These are phyloP conservation scores for Dromaius novaehollandiae DNA, from an alignment of 2,113 vertebrate species.

Conservation along the genomic window DNA sequence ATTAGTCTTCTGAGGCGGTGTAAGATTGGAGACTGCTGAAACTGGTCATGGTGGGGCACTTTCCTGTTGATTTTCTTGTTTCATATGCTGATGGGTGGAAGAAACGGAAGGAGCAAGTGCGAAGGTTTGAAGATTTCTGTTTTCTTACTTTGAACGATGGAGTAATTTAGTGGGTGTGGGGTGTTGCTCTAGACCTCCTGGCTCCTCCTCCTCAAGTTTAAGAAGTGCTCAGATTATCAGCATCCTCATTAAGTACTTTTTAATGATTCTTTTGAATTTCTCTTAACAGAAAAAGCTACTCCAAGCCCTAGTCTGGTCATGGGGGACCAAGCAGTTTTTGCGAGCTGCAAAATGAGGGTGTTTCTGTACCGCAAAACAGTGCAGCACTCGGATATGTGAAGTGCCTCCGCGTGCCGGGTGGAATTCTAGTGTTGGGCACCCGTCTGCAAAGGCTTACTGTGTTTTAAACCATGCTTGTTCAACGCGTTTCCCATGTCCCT, in stretches of 20 bases:
- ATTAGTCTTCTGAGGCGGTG: fast-evolving
- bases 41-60: not conserved
- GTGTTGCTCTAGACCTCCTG: fast-evolving
- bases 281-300: not conserved
- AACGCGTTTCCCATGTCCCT: not conserved
- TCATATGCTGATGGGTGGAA: not conserved
- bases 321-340: not conserved
- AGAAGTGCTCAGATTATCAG: not conserved
- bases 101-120: not conserved
- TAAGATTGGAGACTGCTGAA: not conserved
- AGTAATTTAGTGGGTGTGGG: not conserved
- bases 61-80: not conserved
- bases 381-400: not conserved
- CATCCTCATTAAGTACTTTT: not conserved
- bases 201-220: not conserved
- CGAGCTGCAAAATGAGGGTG: not conserved
- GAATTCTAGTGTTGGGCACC: not conserved
- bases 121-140: not conserved
- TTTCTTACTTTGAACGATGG: not conserved
- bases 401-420: not conserved
- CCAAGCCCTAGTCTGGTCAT: not conserved
- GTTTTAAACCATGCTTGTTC: not conserved
- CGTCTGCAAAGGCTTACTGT: not conserved
- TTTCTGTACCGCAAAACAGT: not conserved
- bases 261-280: not conserved